Evolutionary conservation across 1,140 invertebrate species (phyloP).

Genomic region (Sinella curviseta): DNA sequence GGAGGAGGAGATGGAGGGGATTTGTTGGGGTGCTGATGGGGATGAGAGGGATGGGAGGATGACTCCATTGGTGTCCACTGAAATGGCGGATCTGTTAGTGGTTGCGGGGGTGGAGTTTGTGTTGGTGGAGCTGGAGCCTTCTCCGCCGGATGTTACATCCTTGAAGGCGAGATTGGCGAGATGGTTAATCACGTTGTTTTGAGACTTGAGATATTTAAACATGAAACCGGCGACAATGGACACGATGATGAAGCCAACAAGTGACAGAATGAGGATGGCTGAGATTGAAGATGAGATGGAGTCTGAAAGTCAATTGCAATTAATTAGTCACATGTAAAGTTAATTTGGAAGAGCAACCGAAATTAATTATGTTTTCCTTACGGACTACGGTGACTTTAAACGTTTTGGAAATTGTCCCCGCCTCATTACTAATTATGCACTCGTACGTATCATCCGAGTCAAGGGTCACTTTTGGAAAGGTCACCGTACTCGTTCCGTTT

Average conservation of each 20-base stretch:
- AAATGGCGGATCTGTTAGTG: neutral
- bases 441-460: conserved; percentile 21
- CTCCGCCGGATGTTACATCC: conserved; percentile 22
- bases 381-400: conserved; percentile 31
- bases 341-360: neutral
- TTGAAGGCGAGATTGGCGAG: conserved; percentile 33
- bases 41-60: neutral
- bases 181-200: conserved; percentile 32
- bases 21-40: neutral
- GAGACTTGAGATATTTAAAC: neutral
- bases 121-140: neutral
- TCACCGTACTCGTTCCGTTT: conserved; percentile 9
- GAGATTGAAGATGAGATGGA: neutral
- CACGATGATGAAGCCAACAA: neutral
- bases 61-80: neutral
- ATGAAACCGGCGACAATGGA: neutral
- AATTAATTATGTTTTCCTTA: conserved; percentile 12
- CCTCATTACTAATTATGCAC: conserved; percentile 28
- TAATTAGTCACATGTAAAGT: too few species aligned
- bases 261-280: neutral
- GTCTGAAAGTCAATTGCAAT: conserved; percentile 17
- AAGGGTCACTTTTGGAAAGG: conserved; percentile 23
- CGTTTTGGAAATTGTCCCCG: neutral
- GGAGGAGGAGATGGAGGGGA: neutral
- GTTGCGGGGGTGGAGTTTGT: neutral